Evolutionary conservation across 1,140 invertebrate species (phyloP).

Genomic region (Halictus rubicundus): DNA sequence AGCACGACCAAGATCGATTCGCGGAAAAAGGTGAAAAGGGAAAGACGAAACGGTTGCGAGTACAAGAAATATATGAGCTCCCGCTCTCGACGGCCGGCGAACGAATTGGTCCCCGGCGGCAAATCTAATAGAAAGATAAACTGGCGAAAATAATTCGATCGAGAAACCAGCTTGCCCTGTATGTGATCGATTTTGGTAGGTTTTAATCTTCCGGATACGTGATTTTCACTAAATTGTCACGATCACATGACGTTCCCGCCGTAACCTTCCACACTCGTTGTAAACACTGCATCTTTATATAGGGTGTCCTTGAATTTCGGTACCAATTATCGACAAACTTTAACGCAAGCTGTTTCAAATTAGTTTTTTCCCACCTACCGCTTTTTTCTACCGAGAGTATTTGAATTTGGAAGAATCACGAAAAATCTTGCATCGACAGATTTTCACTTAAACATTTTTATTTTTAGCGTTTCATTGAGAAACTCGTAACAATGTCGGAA

Average conservation of each 20-base stretch:
- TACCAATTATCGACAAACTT: background rate
- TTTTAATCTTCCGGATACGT: background rate
- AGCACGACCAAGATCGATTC: background rate
- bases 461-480: slow-evolving; percentile 10
- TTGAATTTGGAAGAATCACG: background rate
- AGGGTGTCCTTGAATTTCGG: slow-evolving; percentile 29
- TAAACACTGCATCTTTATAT: slow-evolving; percentile 46
- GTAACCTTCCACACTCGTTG: slow-evolving; percentile 54
- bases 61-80: slow-evolving; percentile 20
- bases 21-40: background rate
- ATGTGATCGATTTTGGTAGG: slow-evolving; percentile 28
- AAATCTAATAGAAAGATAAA: slow-evolving; percentile 46
- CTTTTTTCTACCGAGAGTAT: background rate
- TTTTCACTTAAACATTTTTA: slow-evolving; percentile 3
- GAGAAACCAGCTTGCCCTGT: background rate
- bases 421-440: background rate
- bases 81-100: slow-evolving; percentile 38
- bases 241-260: slow-evolving; percentile 55
- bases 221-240: slow-evolving; percentile 15
- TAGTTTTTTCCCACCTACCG: background rate
- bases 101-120: slow-evolving; percentile 37
- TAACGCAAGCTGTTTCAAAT: background rate
- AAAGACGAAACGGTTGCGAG: slow-evolving; percentile 1
- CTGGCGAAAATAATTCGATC: slow-evolving; percentile 2
- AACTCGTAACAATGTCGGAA: slow-evolving; percentile 39